A percentile compares a stretch with the other conserved stretches of the same genome.
phyloP scores from a whole-genome alignment of 64 coral and sea anemone genomes.

The Catalaphyllia jardinei region DNA sequence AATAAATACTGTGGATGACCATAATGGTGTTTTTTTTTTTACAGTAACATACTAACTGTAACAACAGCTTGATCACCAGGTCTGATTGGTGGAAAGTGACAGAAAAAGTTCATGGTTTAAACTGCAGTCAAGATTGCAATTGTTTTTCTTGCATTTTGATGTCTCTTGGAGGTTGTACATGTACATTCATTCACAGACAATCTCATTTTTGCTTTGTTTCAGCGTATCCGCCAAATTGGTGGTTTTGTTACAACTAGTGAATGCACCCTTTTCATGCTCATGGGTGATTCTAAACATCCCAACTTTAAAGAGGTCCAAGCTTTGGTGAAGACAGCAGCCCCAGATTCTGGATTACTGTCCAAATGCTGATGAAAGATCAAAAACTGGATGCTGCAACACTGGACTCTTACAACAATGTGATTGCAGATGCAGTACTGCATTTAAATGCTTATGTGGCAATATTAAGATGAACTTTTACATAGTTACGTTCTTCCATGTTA shows the following conservation, averaged over 20 bases:
- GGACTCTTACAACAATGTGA: too few species aligned
- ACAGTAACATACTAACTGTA: too few species aligned
- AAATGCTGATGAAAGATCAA: slow-evolving; percentile 59
- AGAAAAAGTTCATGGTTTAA: too few species aligned
- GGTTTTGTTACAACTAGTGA: slow-evolving; percentile 95
- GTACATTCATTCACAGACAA: not conserved
- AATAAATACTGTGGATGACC: too few species aligned
- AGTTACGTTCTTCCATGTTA: too few species aligned
- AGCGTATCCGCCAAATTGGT: slow-evolving; percentile 94
- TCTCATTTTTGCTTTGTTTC: slow-evolving; percentile 27
- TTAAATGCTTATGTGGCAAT: too few species aligned
- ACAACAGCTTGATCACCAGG: too few species aligned
- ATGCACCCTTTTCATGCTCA: slow-evolving; percentile 80
- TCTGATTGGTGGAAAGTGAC: too few species aligned
- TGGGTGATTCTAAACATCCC: slow-evolving; percentile 85
- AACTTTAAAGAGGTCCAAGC: slow-evolving; percentile 98
- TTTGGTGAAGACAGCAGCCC: slow-evolving; percentile 90
- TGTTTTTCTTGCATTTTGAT: not conserved
- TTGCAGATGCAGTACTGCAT: too few species aligned
- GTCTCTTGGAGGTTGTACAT: not conserved
- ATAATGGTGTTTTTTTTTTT: too few species aligned
- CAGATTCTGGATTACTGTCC: slow-evolving; percentile 93
- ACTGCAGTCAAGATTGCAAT: not conserved
- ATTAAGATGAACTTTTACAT: too few species aligned
- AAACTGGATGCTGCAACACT: too few species aligned